These are phyloP conservation scores for Cygnus atratus DNA, from an alignment of 2,113 vertebrate genomes.

Conservation along the genomic window DNA sequence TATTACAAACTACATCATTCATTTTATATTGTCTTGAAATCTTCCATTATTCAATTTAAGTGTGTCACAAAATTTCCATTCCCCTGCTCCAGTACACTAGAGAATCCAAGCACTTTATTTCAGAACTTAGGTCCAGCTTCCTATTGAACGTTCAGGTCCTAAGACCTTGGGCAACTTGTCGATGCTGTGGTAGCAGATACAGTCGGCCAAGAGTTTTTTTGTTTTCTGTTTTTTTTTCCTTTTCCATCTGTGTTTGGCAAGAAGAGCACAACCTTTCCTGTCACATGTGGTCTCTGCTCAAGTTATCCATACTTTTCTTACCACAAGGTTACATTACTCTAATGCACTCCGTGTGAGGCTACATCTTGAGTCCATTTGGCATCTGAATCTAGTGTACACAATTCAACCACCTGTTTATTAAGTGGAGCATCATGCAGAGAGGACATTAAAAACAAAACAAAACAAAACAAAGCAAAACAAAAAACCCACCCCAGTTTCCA, in stretches of 20 bases:
- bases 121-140: slow-evolving; percentile 30
- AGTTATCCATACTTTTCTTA: slow-evolving; percentile 67
- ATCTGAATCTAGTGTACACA: slow-evolving; percentile 32
- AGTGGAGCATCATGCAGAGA: slow-evolving; percentile 71
- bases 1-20: slow-evolving; percentile 35
- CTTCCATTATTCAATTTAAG: slow-evolving; percentile 53
- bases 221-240: background rate
- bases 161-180: background rate
- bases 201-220: background rate
- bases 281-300: slow-evolving; percentile 55
- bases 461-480: background rate
- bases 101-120: slow-evolving; percentile 22
- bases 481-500: background rate
- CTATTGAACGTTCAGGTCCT: background rate
- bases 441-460: slow-evolving; percentile 30
- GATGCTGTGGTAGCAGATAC: slow-evolving; percentile 27
- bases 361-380: slow-evolving; percentile 72
- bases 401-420: slow-evolving; percentile 72
- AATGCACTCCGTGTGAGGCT: slow-evolving; percentile 66
- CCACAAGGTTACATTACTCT: slow-evolving; percentile 61
- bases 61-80: slow-evolving; percentile 58
- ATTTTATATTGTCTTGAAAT: slow-evolving; percentile 51
- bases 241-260: slow-evolving; percentile 59
- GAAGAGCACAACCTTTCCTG: slow-evolving; percentile 59
- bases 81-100: slow-evolving; percentile 1